Evolutionary conservation across 2,888 invertebrate species (phyloP), one percentile per base, ranked within the genome.

Genomic region (Drosophila robusta): DNA sequence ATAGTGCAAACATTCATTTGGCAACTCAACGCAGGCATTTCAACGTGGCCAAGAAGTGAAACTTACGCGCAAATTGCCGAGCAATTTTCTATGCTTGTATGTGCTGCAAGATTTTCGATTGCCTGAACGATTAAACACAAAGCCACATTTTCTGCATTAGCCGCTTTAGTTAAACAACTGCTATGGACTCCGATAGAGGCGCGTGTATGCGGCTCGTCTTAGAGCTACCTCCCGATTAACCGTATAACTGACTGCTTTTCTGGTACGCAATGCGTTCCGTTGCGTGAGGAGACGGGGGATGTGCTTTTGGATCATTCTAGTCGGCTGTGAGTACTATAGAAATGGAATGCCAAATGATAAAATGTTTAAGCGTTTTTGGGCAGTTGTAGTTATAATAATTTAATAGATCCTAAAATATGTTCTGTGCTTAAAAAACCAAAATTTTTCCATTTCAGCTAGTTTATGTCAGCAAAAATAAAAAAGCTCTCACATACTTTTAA

Each of bases 161-260:
- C 34, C 34, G 12, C 12, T 34, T 12, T 4, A 34, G 4, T 4
- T 34, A 12, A 34, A 12, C 34, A 4, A 34, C 12, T 34, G 34
- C 34, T 34, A 34, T 34, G 34, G 34, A 34, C 34, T 32, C 32
- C 32, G 32, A 11, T 11, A 3, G 3, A 32, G 32, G 32, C 32
- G 0, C 8, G 26, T 29, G 26, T 8, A 29, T 8, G 26, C 26
- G 26, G 26, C 26, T 34, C 12, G 34, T 4, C 12, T 34, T 12
- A 12, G 24, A 46, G 39, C 29, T 66, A 39, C 22, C 38, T 5
- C 42, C 45, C 46, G 22, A 54, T 46, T 39, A 34, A 12, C 34
- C 4, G 1, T 4, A 34, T 11, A 12, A 12, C 34, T 34, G 12
- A 11, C 3, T 11, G 4, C 6, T 7, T 34, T 12, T 12, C 29